phyloP scores from a whole-genome alignment of 2,888 invertebrate genomes.

The Lacanobia wlatinum region DNA sequence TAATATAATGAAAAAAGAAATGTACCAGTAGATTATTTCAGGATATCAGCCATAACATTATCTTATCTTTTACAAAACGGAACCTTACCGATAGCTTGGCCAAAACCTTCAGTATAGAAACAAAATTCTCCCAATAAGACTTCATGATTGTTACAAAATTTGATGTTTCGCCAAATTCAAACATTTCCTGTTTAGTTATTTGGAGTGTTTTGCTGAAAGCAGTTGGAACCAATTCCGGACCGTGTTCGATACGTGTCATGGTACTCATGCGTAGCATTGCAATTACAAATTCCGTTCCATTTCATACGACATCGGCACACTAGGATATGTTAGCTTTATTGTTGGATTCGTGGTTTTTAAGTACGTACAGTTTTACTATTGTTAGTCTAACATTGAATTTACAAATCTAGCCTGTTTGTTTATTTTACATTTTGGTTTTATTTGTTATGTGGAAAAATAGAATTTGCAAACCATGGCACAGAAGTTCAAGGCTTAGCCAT shows the following conservation, averaged over 20 bases:
- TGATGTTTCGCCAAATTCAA: slow-evolving; percentile 31
- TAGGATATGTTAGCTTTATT: not conserved
- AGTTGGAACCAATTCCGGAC: slow-evolving; percentile 45
- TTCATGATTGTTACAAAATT: slow-evolving; percentile 15
- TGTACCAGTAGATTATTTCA: too few species aligned
- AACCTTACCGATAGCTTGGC: not conserved
- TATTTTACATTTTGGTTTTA: not conserved
- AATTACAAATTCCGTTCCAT: slow-evolving; percentile 29
- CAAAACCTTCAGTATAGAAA: too few species aligned
- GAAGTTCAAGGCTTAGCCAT: not conserved
- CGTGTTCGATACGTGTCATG: slow-evolving; percentile 34
- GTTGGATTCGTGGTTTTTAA: not conserved
- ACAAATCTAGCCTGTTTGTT: not conserved
- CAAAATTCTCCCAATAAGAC: not conserved
- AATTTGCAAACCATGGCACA: not conserved
- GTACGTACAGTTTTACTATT: not conserved
- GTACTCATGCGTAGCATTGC: slow-evolving; percentile 30
- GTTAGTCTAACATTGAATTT: not conserved
- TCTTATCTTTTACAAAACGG: not conserved
- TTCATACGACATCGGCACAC: slow-evolving; percentile 17
- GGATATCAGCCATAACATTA: too few species aligned
- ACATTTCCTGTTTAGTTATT: slow-evolving; percentile 20
- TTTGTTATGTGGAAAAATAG: not conserved
- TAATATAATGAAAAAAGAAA: too few species aligned
- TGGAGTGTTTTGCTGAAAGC: slow-evolving; percentile 7